Conservation (phyloP, 2,797 vertebrate species). For the Holocentrus rufus region DNA sequence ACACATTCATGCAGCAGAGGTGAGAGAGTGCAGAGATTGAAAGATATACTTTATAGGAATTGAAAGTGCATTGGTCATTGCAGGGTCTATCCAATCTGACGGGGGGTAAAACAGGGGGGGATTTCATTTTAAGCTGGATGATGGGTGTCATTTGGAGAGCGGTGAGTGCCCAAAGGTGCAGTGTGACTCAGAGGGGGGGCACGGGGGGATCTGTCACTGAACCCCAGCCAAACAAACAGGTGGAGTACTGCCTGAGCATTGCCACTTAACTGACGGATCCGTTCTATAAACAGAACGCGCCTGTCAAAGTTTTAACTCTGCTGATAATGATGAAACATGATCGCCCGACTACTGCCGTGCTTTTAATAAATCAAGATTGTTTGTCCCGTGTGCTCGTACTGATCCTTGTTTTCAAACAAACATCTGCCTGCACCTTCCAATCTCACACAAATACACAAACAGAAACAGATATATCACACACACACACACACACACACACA, state of each 20-base stretch:
- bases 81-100: not conserved
- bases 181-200: conserved; percentile 6
- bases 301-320: too few relatives aligned
- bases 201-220: conserved; percentile 23
- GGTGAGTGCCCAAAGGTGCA: conserved; percentile 1
- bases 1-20: not conserved
- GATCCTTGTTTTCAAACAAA: conserved; percentile 12
- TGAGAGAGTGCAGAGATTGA: not conserved
- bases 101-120: conserved; percentile 3
- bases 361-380: too few relatives aligned
- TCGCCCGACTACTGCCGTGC: too few relatives aligned
- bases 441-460: not conserved
- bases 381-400: too few relatives aligned
- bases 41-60: not conserved
- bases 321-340: too few relatives aligned
- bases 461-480: not conserved
- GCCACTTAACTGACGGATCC: too few relatives aligned
- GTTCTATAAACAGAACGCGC: too few relatives aligned
- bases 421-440: conserved; percentile 18
- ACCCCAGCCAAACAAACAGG: not conserved
- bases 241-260: too few relatives aligned
- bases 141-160: not conserved
- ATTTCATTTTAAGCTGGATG: conserved; percentile 1
- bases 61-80: not conserved
- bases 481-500: conserved; percentile 3